Evolutionary conservation across 2,113 vertebrate genomes (phyloP), one percentile per base, ranked within the genome.

Genomic region (Grus americana): DNA sequence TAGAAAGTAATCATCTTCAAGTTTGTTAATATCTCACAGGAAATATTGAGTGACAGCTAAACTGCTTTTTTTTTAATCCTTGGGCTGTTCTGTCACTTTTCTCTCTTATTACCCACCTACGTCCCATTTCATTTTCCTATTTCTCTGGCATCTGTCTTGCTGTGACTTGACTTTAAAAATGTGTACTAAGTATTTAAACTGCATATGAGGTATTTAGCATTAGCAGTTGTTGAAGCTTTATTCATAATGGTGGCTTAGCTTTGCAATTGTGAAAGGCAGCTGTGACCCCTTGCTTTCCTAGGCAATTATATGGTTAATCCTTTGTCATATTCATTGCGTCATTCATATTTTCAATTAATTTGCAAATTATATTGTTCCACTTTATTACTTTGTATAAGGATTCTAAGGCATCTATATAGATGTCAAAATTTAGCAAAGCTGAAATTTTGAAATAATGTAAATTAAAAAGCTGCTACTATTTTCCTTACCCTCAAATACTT

Each of bases 141-240:
- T 93, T 94, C 73, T 90, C 67, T 97, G 84, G 78, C 90, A 97
- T 86, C 80, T 97, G 63, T 93, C 93, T 95, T 90, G 20, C 94
- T 91, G 73, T 93, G 88, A 94, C 62, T 94, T 93, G 88, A 86
- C 59, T 96, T 93, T 36, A 91, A 93, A 96, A 93, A 86, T 40
- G 32, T 72, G 27, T 71, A 36, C 47, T 67, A 89, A 81, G 78
- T 85, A 93, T 93, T 82, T 86, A 83, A 94, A 88, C 44, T 67
- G 44, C 14, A n/a, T 67, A 55, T 23, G 49, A 88, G 0, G 7
- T 66, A 29, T 93, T 88, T 47, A 90, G 79, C 52, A 84, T 81
- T 82, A 91, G n/a, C 44, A 81, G 63, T 44, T 79, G 20, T 50
- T 61, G 47, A 96, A 94, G 49, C 38, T 94, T 88, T 66, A 84